A percentile compares a stretch with the other conserved stretches of the same genome.
Evolutionary conservation across 2,797 vertebrate species (phyloP).

Genomic region (Takifugu ocellatus): DNA sequence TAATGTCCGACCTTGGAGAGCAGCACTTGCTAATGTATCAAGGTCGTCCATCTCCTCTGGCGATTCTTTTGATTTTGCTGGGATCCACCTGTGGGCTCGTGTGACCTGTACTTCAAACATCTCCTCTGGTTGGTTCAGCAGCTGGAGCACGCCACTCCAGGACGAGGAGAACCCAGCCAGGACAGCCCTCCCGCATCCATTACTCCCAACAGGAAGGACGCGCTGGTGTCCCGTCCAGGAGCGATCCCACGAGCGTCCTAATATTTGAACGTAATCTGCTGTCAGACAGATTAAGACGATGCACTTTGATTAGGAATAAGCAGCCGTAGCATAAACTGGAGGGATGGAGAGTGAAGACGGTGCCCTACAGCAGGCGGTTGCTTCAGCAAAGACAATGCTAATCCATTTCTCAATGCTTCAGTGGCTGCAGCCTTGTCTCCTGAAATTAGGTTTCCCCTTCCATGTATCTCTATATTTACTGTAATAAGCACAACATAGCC

Average conservation of each 20-base stretch:
- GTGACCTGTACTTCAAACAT: too few relatives aligned
- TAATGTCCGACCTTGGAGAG: constrained; percentile 55
- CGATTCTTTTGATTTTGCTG: constrained; percentile 26
- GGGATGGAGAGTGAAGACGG: not conserved
- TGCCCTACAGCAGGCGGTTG: not conserved
- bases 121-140: not conserved
- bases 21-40: constrained; percentile 50
- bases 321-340: constrained; percentile 2
- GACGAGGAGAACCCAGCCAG: too few relatives aligned
- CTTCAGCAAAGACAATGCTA: not conserved
- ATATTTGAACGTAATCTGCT: constrained; percentile 9
- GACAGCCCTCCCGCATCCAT: not conserved
- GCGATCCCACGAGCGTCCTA: not conserved
- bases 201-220: constrained; percentile 8
- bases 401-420: not conserved
- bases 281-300: constrained; percentile 5
- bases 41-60: constrained; percentile 41
- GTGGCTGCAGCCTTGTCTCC: not conserved
- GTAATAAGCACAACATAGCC: too few relatives aligned
- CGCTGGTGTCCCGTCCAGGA: not conserved
- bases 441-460: not conserved
- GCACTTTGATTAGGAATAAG: constrained; percentile 1
- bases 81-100: too few relatives aligned
- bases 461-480: too few relatives aligned
- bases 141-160: too few relatives aligned